Conservation (phyloP, 2,888 invertebrate genomes). For the Hedya salicella region DNA sequence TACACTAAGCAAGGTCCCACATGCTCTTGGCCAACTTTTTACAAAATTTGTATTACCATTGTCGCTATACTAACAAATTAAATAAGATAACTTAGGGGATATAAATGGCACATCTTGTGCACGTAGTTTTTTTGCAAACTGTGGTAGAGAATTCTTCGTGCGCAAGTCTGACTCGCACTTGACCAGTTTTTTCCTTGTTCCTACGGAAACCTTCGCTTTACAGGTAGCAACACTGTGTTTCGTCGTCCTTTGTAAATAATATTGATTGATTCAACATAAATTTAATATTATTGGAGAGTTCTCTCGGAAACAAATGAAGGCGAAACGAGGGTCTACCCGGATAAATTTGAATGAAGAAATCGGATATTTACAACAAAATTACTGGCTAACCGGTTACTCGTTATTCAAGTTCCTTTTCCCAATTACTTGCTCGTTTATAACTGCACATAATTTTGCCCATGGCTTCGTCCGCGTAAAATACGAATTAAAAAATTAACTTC, state of each 20-base stretch:
- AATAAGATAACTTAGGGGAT: too few relatives aligned
- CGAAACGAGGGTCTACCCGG: neutral
- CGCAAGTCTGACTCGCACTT: too few relatives aligned
- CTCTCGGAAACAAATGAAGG: slow-evolving; percentile 37
- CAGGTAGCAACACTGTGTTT: slow-evolving; percentile 8
- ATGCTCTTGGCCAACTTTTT: too few relatives aligned
- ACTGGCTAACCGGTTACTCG: neutral
- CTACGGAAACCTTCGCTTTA: neutral
- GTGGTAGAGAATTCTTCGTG: too few relatives aligned
- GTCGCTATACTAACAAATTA: too few relatives aligned
- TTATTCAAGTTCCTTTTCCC: neutral
- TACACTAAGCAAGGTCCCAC: too few relatives aligned
- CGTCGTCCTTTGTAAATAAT: slow-evolving; percentile 20
- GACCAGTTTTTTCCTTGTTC: neutral
- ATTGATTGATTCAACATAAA: slow-evolving; percentile 27
- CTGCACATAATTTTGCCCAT: too few relatives aligned
- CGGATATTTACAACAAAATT: slow-evolving; percentile 1
- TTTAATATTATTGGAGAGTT: slow-evolving; percentile 39
- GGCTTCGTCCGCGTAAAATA: too few relatives aligned
- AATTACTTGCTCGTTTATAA: neutral
- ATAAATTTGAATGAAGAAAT: neutral
- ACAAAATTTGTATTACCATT: too few relatives aligned
- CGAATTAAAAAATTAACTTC: too few relatives aligned
- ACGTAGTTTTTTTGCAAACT: too few relatives aligned
- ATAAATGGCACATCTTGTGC: too few relatives aligned